Evolutionary conservation across 1,140 invertebrate species (phyloP), one percentile per base, ranked within the genome.

Genomic region (Drosophila jambulina): DNA sequence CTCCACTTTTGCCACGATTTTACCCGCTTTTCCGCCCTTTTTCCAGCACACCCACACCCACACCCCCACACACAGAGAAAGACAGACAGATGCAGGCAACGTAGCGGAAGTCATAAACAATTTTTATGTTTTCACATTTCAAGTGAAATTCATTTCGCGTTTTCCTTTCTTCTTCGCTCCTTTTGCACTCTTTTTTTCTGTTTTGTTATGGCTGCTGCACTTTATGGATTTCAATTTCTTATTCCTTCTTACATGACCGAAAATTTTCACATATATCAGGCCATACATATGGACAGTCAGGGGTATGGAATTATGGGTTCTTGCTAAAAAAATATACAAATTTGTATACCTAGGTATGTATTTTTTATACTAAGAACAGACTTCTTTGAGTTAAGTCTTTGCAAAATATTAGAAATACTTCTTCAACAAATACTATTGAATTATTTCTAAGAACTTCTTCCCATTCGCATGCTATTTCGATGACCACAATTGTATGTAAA

Each of bases 51-150:
- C 32, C 34, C 42, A 43, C 43, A 7, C 40, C 6, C 17, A 13
- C 3, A 19, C 36, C 19, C 23, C 27, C 43, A n/a, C 59, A 68
- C 29, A 38, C 53, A 71, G 58, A 56, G 65, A 64, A 62, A 57
- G 56, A 68, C 58, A 63, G 67, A 63, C 64, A 65, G 38, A 67
- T 80, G 82, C 72, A 74, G 74, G 83, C 81, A 88, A 75, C 78
- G 85, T 88, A 81, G 78, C 85, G 84, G 84, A 88, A 88, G 85
- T 90, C 84, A 88, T 88, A 88, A 88, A 88, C 85, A 88, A 88
- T 88, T 88, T 88, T 88, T 88, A 88, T 88, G 84, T 88, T 90
- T 88, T 88, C 84, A 88, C 84, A 88, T 88, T 88, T 88, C 84
- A 90, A 88, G 84, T 88, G 84, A 88, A 88, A 88, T 88, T 88